phyloP scores from a whole-genome alignment of 1,140 invertebrate genomes.

The Hyphantria cunea region DNA sequence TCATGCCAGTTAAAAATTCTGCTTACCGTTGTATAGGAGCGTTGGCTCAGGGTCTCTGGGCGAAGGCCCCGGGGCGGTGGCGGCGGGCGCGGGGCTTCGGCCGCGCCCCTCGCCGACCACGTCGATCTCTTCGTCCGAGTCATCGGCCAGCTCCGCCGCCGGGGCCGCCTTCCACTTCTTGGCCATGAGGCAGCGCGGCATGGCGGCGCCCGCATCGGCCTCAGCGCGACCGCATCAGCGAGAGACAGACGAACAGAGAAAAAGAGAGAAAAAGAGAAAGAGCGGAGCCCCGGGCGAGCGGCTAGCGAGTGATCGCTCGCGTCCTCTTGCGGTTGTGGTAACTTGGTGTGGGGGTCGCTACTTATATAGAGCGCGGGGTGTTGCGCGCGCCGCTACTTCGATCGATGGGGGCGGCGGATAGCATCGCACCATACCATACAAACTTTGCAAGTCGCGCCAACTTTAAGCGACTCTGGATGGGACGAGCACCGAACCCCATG shows the following conservation, averaged over 20 bases:
- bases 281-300: constrained; percentile 78
- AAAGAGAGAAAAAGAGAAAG: constrained; percentile 77
- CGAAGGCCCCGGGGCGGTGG: constrained; percentile 73
- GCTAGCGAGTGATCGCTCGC: constrained; percentile 71
- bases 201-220: constrained; percentile 82
- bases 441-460: constrained; percentile 63
- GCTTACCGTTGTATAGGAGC: constrained; percentile 79
- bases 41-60: constrained; percentile 76
- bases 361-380: constrained; percentile 73
- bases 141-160: constrained; percentile 87
- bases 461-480: constrained; percentile 60
- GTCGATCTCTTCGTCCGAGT: constrained; percentile 92
- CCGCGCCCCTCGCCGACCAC: constrained; percentile 85
- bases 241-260: constrained; percentile 79
- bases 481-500: constrained; percentile 44
- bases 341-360: constrained; percentile 68
- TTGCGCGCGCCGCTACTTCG: constrained; percentile 72
- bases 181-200: constrained; percentile 94
- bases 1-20: background rate
- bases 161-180: constrained; percentile 95
- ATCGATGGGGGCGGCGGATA: constrained; percentile 64
- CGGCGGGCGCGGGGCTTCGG: constrained; percentile 78
- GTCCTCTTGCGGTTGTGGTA: constrained; percentile 74
- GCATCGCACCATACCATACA: constrained; percentile 50
- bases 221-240: constrained; percentile 73